A percentile compares a stretch with the other conserved stretches of the same genome.
phyloP scores from a whole-genome alignment of 2,888 invertebrate species.

The Frankliniella fusca region DNA sequence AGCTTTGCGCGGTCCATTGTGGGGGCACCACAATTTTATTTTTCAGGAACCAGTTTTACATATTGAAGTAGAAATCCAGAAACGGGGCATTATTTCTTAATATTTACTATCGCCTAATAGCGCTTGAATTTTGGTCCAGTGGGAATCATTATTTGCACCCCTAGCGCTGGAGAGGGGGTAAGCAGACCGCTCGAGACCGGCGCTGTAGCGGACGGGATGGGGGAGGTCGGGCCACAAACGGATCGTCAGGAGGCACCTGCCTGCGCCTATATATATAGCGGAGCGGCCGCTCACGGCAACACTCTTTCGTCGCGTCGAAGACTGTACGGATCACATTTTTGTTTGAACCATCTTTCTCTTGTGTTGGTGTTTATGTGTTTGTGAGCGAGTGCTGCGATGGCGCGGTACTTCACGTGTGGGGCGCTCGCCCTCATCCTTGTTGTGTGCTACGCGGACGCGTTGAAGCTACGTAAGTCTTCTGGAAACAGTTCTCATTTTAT shows the following conservation, averaged over 20 bases:
- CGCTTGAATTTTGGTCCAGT: too few relatives aligned
- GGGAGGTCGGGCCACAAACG: not conserved
- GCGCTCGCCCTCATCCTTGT: slow-evolving; percentile 23
- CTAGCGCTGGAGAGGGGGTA: too few relatives aligned
- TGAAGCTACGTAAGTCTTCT: slow-evolving; percentile 35
- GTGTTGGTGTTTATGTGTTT: not conserved
- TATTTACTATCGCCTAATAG: too few relatives aligned
- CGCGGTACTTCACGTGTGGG: not conserved
- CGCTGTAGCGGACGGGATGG: too few relatives aligned
- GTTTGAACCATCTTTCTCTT: not conserved
- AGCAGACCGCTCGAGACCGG: too few relatives aligned
- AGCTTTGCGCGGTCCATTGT: too few relatives aligned
- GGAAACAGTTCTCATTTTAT: not conserved
- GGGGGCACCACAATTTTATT: too few relatives aligned
- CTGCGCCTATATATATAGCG: not conserved
- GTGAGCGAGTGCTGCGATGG: not conserved
- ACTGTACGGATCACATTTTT: not conserved
- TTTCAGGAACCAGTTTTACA: too few relatives aligned
- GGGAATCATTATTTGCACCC: too few relatives aligned
- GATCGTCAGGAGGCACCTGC: not conserved
- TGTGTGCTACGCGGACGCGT: not conserved
- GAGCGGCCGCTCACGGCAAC: not conserved
- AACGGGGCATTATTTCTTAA: too few relatives aligned
- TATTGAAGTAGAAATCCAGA: too few relatives aligned
- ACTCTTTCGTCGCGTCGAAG: not conserved